Evolutionary conservation across 2,113 vertebrate species (phyloP).

Genomic region (Pungitius pungitius): DNA sequence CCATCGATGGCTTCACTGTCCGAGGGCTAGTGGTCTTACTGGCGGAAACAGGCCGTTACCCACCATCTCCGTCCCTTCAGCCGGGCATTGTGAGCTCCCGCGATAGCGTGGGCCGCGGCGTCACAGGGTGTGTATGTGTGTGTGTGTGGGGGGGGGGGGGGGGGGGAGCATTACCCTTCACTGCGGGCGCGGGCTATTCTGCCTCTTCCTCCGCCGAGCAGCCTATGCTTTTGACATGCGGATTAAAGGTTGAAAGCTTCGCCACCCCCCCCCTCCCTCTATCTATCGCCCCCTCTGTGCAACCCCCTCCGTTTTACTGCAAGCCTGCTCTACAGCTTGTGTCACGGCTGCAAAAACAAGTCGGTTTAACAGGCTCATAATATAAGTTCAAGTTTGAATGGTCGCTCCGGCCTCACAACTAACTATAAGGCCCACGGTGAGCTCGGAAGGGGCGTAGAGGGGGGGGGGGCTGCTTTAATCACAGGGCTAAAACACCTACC

Average conservation of each 20-base stretch:
- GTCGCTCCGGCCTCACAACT: conserved; percentile 35
- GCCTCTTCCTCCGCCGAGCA: conserved; percentile 68
- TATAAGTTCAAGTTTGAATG: conserved; percentile 62
- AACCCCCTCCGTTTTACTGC: conserved; percentile 45
- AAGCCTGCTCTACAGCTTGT: conserved; percentile 44
- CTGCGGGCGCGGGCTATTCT: conserved; percentile 48
- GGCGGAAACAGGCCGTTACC: conserved; percentile 58
- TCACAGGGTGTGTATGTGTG: no score
- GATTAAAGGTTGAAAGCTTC: conserved; percentile 78
- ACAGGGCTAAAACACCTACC: conserved; percentile 45
- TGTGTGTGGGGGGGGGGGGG: neutral
- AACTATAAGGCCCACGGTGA: conserved; percentile 42
- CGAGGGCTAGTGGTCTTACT: conserved; percentile 67
- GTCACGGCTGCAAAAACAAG: conserved; percentile 48
- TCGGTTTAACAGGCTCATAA: conserved; percentile 41
- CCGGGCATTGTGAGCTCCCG: conserved; percentile 49
- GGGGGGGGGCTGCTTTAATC: conserved; percentile 37
- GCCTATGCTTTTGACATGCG: conserved; percentile 75
- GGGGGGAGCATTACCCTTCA: conserved; percentile 30
- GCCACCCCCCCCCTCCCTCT: conserved; percentile 8
- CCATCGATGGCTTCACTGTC: conserved; percentile 70
- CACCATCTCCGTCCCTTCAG: conserved; percentile 52
- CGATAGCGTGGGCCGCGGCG: conserved; percentile 59
- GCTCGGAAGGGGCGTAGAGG: conserved; percentile 6
- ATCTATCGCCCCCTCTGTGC: neutral